phyloP scores from a whole-genome alignment of 2,888 invertebrate genomes.

The Nomada ferruginata region DNA sequence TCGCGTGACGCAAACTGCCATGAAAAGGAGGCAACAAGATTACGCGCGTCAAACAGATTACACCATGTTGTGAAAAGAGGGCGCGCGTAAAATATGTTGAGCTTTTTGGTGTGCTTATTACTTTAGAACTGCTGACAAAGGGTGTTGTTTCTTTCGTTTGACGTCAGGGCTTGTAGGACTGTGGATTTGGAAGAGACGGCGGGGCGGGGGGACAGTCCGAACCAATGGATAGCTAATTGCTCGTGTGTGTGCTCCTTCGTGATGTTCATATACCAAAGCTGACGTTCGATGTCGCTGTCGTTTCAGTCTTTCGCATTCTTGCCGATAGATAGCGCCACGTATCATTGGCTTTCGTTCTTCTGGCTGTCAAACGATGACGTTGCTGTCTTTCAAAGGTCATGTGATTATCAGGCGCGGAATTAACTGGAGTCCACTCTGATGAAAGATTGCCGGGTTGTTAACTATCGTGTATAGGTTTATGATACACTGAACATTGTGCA shows the following conservation, averaged over 20 bases:
- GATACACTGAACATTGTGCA: background rate
- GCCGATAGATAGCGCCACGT: slow-evolving; percentile 53
- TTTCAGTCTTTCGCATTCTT: slow-evolving; percentile 45
- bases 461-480: background rate
- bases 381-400: slow-evolving; percentile 22
- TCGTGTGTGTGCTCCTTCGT: slow-evolving; percentile 40
- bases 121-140: slow-evolving; percentile 50
- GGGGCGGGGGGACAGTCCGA: slow-evolving; percentile 26
- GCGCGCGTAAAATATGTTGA: slow-evolving; percentile 45
- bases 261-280: slow-evolving; percentile 49
- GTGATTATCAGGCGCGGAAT: slow-evolving; percentile 47
- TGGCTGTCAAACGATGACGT: slow-evolving; percentile 38
- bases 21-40: slow-evolving; percentile 50
- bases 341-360: slow-evolving; percentile 1
- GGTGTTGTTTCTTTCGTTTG: slow-evolving; percentile 74
- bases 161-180: slow-evolving; percentile 68
- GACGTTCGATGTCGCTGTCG: slow-evolving; percentile 57
- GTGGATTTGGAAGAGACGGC: slow-evolving; percentile 53
- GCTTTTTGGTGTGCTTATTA: slow-evolving; percentile 17
- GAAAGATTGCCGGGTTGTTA: background rate
- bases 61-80: slow-evolving; percentile 71
- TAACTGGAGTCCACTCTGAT: slow-evolving; percentile 12
- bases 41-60: slow-evolving; percentile 61
- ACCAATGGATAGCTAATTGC: slow-evolving; percentile 60
- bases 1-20: slow-evolving; percentile 65